Evolutionary conservation across 2,888 invertebrate species (phyloP), one percentile per base, ranked within the genome.

Genomic region (Yponomeuta malinellus): DNA sequence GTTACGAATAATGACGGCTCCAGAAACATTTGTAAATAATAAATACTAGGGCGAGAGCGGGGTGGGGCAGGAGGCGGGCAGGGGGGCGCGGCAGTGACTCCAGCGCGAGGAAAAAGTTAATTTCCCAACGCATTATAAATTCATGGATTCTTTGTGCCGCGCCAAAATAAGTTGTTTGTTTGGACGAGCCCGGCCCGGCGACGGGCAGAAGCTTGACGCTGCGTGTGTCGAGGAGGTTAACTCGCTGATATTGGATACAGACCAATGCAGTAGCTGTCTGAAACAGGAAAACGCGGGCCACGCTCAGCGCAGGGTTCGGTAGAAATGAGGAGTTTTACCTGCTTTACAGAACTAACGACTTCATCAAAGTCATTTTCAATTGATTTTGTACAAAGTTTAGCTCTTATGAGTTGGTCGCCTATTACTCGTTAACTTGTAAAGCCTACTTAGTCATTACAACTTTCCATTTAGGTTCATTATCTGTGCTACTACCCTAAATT

Each of bases 81-180:
- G 29, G 66, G 3, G 70, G 63, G 68, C 63, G 31, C 69, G 31
- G 43, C 72, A 48, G 71, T 72, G 75, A 76, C 73, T 73, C 76
- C 79, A 43, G 78, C 76, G 77, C 71, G 81, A 83, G 84, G 84
- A 85, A 87, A 89, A 88, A 88, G 85, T 84, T 88, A 88, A 89
- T 88, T 88, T 88, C 87, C 88, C 82, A 75, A 73, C 76, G 77
- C 84, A 89, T 89, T 88, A 89, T 86, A 88, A 87, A 89, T 89
- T 89, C 89, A 89, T 89, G 87, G 82, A 82, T 84, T 86, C 87
- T 88, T 87, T 87, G 87, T 88, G 87, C 72, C 84, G 78, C 76
- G 77, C 80, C 78, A 80, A 86, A 85, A 89, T 87, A 89, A 87
- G 85, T 86, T 88, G 89, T 87, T 88, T 89, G 87, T 87, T 87